Conservation (phyloP, 2,888 invertebrate species). For the Machimus atricapillus region DNA sequence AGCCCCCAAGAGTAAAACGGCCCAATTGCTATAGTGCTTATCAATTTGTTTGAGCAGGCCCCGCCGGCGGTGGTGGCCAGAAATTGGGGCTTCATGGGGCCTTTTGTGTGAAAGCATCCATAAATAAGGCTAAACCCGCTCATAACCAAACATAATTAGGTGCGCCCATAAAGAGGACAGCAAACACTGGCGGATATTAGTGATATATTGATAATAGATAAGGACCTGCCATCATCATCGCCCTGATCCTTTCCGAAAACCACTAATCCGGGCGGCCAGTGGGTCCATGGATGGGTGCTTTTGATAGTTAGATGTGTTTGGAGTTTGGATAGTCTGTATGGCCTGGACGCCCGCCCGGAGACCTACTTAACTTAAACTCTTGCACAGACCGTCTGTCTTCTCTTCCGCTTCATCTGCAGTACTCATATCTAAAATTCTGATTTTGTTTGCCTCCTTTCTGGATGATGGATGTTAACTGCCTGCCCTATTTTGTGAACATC, state of each 20-base stretch:
- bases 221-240: slow-evolving; percentile 15
- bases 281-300: not conserved
- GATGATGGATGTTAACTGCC: slow-evolving; percentile 43
- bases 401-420: not conserved
- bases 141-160: slow-evolving; percentile 28
- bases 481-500: slow-evolving; percentile 40
- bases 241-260: slow-evolving; percentile 5
- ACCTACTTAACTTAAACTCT: not conserved
- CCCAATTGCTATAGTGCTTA: not conserved
- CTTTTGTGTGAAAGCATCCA: slow-evolving; percentile 2
- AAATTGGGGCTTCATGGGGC: not conserved
- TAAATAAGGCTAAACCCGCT: slow-evolving; percentile 11
- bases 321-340: not conserved
- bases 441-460: slow-evolving; percentile 18
- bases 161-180: slow-evolving; percentile 11
- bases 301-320: not conserved
- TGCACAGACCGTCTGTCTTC: not conserved
- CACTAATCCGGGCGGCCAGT: not conserved
- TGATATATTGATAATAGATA: slow-evolving; percentile 12
- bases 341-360: not conserved
- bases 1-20: not conserved
- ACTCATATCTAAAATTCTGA: slow-evolving; percentile 24
- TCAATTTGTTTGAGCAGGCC: slow-evolving; percentile 11
- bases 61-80: not conserved
- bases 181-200: slow-evolving; percentile 21